A percentile compares a stretch with the other conserved stretches of the same genome.
Evolutionary conservation across 2,113 vertebrate genomes (phyloP).

Genomic region (Casuarius casuarius): DNA sequence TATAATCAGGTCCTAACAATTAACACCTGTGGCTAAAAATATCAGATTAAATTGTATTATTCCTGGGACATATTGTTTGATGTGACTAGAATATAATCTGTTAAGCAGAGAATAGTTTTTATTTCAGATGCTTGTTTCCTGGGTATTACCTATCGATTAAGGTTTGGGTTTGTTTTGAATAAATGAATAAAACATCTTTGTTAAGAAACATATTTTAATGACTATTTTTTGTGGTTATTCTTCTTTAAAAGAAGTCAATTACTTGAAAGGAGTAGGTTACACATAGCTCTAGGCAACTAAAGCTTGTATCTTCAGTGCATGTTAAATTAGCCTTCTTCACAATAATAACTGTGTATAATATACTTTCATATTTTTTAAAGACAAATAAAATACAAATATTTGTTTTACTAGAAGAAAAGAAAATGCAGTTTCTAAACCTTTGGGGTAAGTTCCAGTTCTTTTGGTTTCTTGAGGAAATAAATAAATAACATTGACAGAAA

Average conservation of each 20-base stretch:
- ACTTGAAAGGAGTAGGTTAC: constrained; percentile 25
- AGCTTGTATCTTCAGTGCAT: neutral
- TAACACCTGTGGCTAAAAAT: constrained; percentile 65
- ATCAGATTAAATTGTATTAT: constrained; percentile 47
- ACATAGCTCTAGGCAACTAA: constrained; percentile 17
- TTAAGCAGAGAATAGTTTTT: constrained; percentile 59
- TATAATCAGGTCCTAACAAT: constrained; percentile 41
- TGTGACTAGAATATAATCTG: constrained; percentile 37
- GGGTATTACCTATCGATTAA: neutral
- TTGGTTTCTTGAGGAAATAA: constrained; percentile 25
- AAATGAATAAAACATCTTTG: constrained; percentile 49
- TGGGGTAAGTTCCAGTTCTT: neutral
- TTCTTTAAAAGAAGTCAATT: constrained; percentile 48
- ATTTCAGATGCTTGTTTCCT: constrained; percentile 58
- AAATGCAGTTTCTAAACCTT: neutral
- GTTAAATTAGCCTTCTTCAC: neutral
- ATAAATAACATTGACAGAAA: constrained; percentile 3
- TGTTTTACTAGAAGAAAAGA: neutral
- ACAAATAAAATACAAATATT: neutral
- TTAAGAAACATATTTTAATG: constrained; percentile 58
- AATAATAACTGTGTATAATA: neutral
- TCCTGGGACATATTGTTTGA: constrained; percentile 51
- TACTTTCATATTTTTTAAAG: neutral
- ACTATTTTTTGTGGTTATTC: neutral
- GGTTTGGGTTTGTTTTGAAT: neutral